Evolutionary conservation across 2,113 vertebrate species (phyloP), one percentile per base, ranked within the genome.

Genomic region (Bubo bubo): DNA sequence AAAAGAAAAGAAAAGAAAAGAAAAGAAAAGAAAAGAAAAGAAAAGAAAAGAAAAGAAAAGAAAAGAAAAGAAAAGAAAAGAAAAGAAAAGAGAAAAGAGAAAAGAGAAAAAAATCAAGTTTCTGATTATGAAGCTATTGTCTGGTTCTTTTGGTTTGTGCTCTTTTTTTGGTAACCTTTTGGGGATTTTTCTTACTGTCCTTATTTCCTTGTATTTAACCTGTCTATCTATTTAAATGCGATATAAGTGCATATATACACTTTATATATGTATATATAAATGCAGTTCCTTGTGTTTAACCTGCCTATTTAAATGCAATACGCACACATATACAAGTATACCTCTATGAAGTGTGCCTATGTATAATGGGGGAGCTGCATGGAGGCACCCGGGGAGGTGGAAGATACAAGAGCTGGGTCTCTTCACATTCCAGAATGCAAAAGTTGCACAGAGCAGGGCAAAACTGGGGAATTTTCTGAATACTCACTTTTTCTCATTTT

Each of bases 311-410:
- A 23, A 27, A 12, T 35, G 14, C 4, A 9, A 10, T 56, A 15
- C 0, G 39, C 11, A 32, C n/a, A 19, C 21, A 11, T 2, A 2
- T 7, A 21, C 18, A 41, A 20, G 35, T 10, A 16, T 1, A 11
- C 18, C 8, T 21, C 5, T 10, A 22, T 14, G 18, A 68, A 11
- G 28, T 17, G 14, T 35, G 2, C 32, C 30, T 24, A 9, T 66
- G 17, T 18, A 6, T 16, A 20, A 24, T 3, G 0, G 5, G 24
- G 60, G 75, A 66, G 34, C 58, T 72, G 53, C 49, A 21, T 0
- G 2, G 52, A 59, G 45, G 72, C 45, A 66, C 37, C 52, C 4
- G 4, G 23, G 2, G 37, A 12, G 21, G 4, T 14, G 28, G 28
- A n/a, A 26, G 37, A 23, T 64, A 39, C 28, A 9, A 8, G n/a